Percentiles rank a stretch among this genome's conserved stretches.
Conservation (phyloP, 2,888 invertebrate species). For the Agapetus fuscipes region DNA sequence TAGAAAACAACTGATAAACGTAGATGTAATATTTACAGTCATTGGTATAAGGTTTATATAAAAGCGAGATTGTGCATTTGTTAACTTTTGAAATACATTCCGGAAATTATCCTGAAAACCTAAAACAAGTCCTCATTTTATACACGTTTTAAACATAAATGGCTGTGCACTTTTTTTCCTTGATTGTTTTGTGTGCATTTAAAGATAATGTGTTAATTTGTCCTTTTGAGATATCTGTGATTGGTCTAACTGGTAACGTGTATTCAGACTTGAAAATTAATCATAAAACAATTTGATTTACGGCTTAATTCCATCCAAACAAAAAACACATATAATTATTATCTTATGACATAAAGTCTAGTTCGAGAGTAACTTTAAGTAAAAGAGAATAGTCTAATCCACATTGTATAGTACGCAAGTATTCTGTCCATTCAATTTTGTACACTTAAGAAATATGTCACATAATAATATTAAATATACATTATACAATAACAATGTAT, state of each 20-base stretch:
- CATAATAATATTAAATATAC: too few relatives aligned
- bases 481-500: too few relatives aligned
- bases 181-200: too few relatives aligned
- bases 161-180: slow-evolving; percentile 19
- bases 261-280: too few relatives aligned
- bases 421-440: slow-evolving; percentile 22
- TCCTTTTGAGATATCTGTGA: too few relatives aligned
- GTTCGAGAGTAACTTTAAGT: slow-evolving; percentile 9
- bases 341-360: slow-evolving; percentile 19
- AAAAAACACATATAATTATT: slow-evolving; percentile 14
- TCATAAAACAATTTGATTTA: slow-evolving; percentile 9
- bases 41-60: background rate
- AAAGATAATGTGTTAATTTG: too few relatives aligned
- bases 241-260: too few relatives aligned
- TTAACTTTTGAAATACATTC: too few relatives aligned
- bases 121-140: too few relatives aligned
- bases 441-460: slow-evolving; percentile 17
- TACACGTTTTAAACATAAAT: background rate
- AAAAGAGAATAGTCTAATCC: slow-evolving; percentile 18
- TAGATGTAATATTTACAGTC: background rate
- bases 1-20: too few relatives aligned
- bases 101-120: too few relatives aligned
- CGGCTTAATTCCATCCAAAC: slow-evolving; percentile 22
- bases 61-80: too few relatives aligned
- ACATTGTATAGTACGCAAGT: slow-evolving; percentile 22